Evolutionary conservation across 2,888 invertebrate genomes (phyloP).

Genomic region (Steinernema hermaphroditum): DNA sequence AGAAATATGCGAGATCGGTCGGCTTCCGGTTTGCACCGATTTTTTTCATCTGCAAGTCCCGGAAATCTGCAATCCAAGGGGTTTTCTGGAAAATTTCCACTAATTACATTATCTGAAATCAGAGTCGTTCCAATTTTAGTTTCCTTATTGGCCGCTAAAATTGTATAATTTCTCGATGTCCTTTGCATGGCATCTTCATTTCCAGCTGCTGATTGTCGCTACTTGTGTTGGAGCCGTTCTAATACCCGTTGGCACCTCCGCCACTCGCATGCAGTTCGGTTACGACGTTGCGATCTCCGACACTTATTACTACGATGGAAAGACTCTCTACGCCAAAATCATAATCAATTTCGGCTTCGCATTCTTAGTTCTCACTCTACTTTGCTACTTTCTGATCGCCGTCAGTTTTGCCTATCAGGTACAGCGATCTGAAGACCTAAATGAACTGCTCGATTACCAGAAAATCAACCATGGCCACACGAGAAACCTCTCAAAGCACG

Average conservation of each 20-base stretch:
- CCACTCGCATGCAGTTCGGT: neutral
- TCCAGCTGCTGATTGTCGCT: neutral
- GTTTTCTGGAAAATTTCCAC: too few species aligned
- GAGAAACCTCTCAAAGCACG: neutral
- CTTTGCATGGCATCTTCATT: too few species aligned
- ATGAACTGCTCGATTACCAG: neutral
- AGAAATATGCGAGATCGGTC: too few species aligned
- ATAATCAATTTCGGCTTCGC: neutral
- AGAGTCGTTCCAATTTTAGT: too few species aligned
- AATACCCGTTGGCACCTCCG: neutral
- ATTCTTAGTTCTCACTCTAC: neutral
- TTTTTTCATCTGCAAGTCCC: too few species aligned
- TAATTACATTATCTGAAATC: too few species aligned
- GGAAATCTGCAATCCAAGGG: too few species aligned
- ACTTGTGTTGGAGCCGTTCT: neutral
- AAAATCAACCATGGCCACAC: neutral
- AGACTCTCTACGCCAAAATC: neutral
- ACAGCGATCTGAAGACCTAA: neutral
- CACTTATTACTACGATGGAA: constrained; percentile 12
- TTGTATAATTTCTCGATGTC: too few species aligned
- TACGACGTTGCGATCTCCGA: neutral
- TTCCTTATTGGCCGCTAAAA: too few species aligned
- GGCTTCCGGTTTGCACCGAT: too few species aligned
- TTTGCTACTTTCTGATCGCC: constrained; percentile 1
- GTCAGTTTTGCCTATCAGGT: neutral